These are phyloP conservation scores for Myioborus melanocephalus DNA, from an alignment of 2,797 vertebrate species.

Conservation along the genomic window DNA sequence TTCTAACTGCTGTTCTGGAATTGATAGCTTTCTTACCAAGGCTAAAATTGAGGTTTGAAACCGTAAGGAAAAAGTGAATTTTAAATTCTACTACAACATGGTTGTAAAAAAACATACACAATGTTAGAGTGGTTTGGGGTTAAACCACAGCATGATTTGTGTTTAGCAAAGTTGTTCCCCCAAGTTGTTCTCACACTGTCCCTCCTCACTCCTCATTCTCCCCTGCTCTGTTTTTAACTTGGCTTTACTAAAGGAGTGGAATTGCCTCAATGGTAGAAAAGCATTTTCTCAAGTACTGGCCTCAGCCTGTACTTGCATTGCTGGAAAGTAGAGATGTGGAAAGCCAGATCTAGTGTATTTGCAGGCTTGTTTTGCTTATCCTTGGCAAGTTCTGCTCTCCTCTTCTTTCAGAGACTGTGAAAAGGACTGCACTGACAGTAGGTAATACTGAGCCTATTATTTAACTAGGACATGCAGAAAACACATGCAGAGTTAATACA, in stretches of 20 bases:
- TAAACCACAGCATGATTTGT: not conserved
- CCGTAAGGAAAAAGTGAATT: not conserved
- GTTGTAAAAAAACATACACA: not conserved
- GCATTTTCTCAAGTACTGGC: not conserved
- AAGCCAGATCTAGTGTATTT: not conserved
- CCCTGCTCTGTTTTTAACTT: not conserved
- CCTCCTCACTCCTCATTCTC: rapidly evolving
- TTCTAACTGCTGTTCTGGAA: not conserved
- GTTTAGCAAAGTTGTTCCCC: not conserved
- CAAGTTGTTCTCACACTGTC: rapidly evolving
- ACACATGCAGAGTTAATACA: not conserved
- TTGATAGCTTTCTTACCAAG: not conserved
- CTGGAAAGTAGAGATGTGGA: not conserved
- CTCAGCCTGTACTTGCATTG: not conserved
- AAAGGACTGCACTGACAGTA: not conserved
- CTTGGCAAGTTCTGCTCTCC: not conserved
- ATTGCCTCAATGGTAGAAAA: not conserved
- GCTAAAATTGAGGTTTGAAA: not conserved
- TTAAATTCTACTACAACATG: not conserved
- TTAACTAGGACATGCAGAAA: not conserved
- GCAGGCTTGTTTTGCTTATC: not conserved
- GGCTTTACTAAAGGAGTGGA: not conserved
- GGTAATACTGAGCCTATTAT: not conserved
- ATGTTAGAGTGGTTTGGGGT: rapidly evolving
- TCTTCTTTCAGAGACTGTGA: not conserved